Base-by-base conservation (phyloP, 2,888 invertebrate genomes). In the Agriopis leucophaearia region DNA sequence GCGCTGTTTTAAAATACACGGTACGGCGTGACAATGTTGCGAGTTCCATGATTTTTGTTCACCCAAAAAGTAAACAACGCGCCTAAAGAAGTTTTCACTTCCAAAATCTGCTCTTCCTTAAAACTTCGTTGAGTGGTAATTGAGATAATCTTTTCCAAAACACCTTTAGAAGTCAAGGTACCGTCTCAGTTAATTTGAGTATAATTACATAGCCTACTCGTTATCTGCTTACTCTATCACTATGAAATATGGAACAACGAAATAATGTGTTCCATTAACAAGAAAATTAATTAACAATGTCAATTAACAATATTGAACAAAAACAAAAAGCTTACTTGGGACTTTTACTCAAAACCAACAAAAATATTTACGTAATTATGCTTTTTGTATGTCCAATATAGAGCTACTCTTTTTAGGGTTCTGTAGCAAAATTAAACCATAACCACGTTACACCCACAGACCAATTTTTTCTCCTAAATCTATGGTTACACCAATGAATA, bases 261-360 rank as follows among this genome's bases (percentile, higher is more conserved):
- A 48, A 18, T 27, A 27, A 48, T 27, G 50, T 27, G 8, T 51
- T 51, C 35, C 51, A 51, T 51, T 51, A 7, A 51, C 51, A 51
- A 51, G 13, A 51, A 3, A 48, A 51, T 35, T 51, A 35, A 35
- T 51, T 48, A 35, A 35, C n/a, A n/a, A 8, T 13, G 27, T 13
- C 7, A 50, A 51, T 51, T 18, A 48, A 18, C 18, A 48, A 10
- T 18, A 18, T 18, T 18, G 18, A 12, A 27, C 18, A 36, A 51
- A 51, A 51, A 35, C 13, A n/a, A n/a, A 54, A 38, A 54, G 15
- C n/a, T 38, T 15, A 8, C 7, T 5, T 8, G 13, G 27, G 50
- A 12, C 18, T 12, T 50, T 50, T 27, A 16, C 5, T 8, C 10
- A 1, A 10, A 18, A 27, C 13, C 27, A 36, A 38, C n/a, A 27